Evolutionary conservation across 2,797 vertebrate genomes (phyloP).

Genomic region (Podarcis siculus): DNA sequence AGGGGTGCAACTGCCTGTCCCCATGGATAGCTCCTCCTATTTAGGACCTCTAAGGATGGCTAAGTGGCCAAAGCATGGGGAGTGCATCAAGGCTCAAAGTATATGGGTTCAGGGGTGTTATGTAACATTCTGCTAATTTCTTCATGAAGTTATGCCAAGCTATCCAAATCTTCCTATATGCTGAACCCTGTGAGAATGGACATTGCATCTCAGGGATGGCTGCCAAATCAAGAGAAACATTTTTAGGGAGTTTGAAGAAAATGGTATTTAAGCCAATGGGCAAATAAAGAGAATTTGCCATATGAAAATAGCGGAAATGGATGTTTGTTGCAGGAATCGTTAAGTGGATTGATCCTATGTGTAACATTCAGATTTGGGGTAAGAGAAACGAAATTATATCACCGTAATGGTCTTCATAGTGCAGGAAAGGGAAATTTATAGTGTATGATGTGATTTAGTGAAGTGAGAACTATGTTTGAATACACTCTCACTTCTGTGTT

Average conservation of each 20-base stretch:
- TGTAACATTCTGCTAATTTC: background rate
- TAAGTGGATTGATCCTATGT: background rate
- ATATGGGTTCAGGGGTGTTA: background rate
- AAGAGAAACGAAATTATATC: background rate
- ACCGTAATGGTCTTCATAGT: background rate
- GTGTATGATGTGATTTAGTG: background rate
- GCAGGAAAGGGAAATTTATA: background rate
- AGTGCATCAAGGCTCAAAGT: background rate
- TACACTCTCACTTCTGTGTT: slow-evolving; percentile 22
- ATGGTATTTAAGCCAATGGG: background rate
- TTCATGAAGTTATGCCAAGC: background rate
- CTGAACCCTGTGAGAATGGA: background rate
- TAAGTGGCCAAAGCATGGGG: background rate
- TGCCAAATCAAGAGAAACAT: background rate
- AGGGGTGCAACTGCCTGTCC: background rate
- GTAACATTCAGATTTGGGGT: slow-evolving; percentile 3
- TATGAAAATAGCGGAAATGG: background rate
- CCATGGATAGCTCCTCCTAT: background rate
- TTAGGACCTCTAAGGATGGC: too few relatives aligned
- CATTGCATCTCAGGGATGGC: background rate
- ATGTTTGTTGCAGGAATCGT: background rate
- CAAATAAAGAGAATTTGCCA: background rate
- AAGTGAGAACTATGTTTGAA: background rate
- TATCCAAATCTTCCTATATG: background rate
- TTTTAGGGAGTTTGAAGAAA: background rate